A percentile compares a stretch with the other conserved stretches of the same genome.
These are phyloP conservation scores for Gibbula magus DNA, from an alignment of 2,888 invertebrate species.

Conservation along the genomic window DNA sequence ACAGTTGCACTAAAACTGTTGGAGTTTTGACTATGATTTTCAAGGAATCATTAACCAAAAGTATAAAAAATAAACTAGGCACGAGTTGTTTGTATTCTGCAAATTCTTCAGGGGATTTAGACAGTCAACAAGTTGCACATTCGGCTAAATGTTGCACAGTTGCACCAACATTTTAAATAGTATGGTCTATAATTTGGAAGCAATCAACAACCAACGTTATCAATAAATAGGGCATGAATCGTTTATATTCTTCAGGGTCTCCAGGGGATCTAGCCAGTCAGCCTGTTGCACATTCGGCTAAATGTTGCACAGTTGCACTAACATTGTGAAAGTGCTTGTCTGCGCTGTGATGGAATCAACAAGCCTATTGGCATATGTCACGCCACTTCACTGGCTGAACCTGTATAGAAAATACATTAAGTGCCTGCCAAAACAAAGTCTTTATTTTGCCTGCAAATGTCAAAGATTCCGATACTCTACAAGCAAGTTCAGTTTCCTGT, in stretches of 20 bases:
- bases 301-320: not conserved
- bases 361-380: not conserved
- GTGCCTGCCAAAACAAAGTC: not conserved
- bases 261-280: not conserved
- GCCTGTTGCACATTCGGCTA: not conserved
- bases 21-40: not conserved
- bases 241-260: not conserved
- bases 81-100: not conserved
- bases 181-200: no score
- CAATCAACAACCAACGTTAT: not conserved
- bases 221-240: not conserved
- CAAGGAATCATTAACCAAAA: not conserved
- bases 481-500: not conserved
- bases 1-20: no score
- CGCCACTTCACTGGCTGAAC: not conserved
- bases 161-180: not conserved
- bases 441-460: slow-evolving; percentile 8
- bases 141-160: not conserved
- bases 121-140: not conserved
- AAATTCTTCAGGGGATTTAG: not conserved
- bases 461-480: not conserved
- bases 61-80: not conserved
- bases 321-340: not conserved
- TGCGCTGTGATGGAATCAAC: not conserved
- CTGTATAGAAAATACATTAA: not conserved